Evolutionary conservation across 2,888 invertebrate genomes (phyloP).

Genomic region (Melanargia galathea): DNA sequence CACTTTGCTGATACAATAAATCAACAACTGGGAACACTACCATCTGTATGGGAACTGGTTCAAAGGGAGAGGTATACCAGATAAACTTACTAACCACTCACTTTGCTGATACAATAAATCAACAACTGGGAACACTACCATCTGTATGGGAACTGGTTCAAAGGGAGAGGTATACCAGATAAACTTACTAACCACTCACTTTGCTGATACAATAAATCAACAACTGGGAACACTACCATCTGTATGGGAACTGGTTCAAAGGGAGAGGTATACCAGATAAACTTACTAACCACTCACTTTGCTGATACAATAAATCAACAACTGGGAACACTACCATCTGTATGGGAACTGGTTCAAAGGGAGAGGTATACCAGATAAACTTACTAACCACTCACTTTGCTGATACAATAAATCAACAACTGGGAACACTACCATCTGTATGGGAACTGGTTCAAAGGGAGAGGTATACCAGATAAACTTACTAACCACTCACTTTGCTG

Average conservation of each 20-base stretch:
- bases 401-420: no score
- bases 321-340: slow-evolving; percentile 86
- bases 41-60: slow-evolving; percentile 88
- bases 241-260: slow-evolving; percentile 87
- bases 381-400: no score
- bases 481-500: no score
- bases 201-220: slow-evolving; percentile 37
- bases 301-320: slow-evolving; percentile 48
- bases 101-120: no score
- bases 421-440: slow-evolving; percentile 87
- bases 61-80: slow-evolving; percentile 80
- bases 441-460: slow-evolving; percentile 86
- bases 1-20: no score
- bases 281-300: no score
- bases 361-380: no score
- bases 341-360: slow-evolving; percentile 88
- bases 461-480: no score
- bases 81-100: no score
- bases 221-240: slow-evolving; percentile 86
- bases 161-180: slow-evolving; percentile 79
- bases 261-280: slow-evolving; percentile 77
- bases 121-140: slow-evolving; percentile 86
- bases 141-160: slow-evolving; percentile 87
- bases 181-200: no score
- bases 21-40: slow-evolving; percentile 85